Base-by-base conservation (phyloP, 2,797 vertebrate species). In the Pseudomugil tenellus region DNA sequence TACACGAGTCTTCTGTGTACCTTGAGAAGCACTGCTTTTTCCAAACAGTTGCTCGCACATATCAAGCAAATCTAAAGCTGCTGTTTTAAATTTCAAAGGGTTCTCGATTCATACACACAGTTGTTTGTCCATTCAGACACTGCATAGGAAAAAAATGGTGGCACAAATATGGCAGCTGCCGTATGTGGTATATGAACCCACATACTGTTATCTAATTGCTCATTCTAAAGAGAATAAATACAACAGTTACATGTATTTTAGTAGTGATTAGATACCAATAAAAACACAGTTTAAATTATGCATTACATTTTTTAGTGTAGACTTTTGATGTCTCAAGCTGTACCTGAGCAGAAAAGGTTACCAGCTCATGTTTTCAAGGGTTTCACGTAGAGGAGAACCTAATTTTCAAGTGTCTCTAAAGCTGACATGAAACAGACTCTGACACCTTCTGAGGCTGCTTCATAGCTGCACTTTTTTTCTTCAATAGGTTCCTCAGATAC, bases 361-460 rank as follows among this genome's bases (percentile, higher is more conserved):
- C 43, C 2, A n/a, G 43, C 6, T 46, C n/a, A 46, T 46, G 21
- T 46, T 46, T 46, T n/a, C 43, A 19, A n/a, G 19, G 43, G 43
- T 46, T 46, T 9, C 43, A 9, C 10, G 43, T 21, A 90, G 93
- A 81, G 93, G 87, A 41, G 80, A 87, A 92, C 83, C 93, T 95
- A 41, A 41, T 41, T 17, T 43, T 43, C 2, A 19, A 43, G 41
- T 43, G 17, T 43, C 17, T 43, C 41, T 9, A n/a, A 43, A 43
- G 41, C 41, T 43, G 39, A 19, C 39, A 39, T 6, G 14, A 39
- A 43, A 16, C 16, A 43, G 41, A 43, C 41, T 7, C 19, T 46
- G 43, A 43, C 17, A 43, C 19, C 17, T 9, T 19, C 17, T 46
- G 43, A 46, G n/a, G 43, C 19, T 46, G 43, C 43, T 46, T 46